Evolutionary conservation across 2,113 vertebrate genomes (phyloP).

Genomic region (Narcine bancroftii): DNA sequence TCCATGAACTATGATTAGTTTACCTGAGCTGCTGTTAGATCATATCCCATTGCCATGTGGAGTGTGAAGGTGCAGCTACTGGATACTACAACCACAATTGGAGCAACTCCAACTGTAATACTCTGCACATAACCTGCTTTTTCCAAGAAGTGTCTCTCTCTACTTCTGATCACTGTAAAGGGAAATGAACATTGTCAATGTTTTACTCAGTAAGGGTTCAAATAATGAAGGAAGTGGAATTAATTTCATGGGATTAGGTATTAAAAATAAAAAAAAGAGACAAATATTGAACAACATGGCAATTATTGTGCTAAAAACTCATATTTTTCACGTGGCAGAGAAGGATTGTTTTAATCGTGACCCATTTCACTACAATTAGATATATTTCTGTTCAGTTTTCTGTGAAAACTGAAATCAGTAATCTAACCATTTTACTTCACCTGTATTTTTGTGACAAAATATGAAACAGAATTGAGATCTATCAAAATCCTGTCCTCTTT

Average conservation of each 20-base stretch:
- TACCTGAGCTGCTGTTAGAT: slow-evolving; percentile 67
- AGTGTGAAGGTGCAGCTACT: slow-evolving; percentile 69
- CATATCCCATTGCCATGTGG: slow-evolving; percentile 64
- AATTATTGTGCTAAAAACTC: not conserved
- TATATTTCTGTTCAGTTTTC: not conserved
- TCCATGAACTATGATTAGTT: not conserved
- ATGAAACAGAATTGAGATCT: not conserved
- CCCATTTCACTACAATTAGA: not conserved
- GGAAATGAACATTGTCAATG: slow-evolving; percentile 25
- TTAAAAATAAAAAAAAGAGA: not conserved
- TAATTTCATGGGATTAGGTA: not conserved
- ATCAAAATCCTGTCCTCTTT: not conserved
- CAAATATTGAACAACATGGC: not conserved
- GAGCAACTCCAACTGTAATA: slow-evolving; percentile 61
- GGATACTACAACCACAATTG: slow-evolving; percentile 62
- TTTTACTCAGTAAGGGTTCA: not conserved
- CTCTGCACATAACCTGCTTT: slow-evolving; percentile 60
- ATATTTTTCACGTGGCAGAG: too few species aligned
- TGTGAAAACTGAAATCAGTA: not conserved
- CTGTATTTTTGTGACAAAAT: not conserved
- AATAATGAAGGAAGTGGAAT: not conserved
- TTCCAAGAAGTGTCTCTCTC: slow-evolving; percentile 61
- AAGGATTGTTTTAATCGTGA: too few species aligned
- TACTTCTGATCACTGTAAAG: slow-evolving; percentile 55
- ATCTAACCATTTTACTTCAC: not conserved